A percentile compares a stretch with the other conserved stretches of the same genome.
Conservation (phyloP, 2,113 vertebrate species). For the Octodon degus region DNA sequence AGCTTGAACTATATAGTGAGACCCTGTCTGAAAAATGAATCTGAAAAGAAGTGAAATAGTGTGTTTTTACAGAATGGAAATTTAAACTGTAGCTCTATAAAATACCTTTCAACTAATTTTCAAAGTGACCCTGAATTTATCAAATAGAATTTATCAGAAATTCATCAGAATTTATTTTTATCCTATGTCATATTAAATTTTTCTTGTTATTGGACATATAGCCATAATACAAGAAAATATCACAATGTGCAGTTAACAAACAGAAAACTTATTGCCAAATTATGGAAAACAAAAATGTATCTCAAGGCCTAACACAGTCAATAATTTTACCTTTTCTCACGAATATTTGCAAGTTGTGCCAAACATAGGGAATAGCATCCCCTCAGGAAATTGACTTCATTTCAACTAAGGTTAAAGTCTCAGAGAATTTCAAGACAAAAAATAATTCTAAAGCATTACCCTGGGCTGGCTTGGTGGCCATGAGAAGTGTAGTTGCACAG, state of each 20-base stretch:
- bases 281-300: neutral
- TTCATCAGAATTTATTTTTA: neutral
- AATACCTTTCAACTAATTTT: neutral
- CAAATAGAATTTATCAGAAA: neutral
- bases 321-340: neutral
- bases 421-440: neutral
- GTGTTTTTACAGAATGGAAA: neutral
- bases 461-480: neutral
- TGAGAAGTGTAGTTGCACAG: neutral
- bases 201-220: slow-evolving; percentile 20
- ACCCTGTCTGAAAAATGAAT: neutral
- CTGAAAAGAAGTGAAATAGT: neutral
- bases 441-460: neutral
- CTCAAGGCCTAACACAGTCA: neutral
- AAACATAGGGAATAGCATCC: neutral
- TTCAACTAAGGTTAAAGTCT: neutral
- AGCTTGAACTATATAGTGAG: neutral
- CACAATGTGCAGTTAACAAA: neutral
- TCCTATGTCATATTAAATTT: neutral
- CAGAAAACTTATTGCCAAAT: neutral
- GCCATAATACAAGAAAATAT: neutral
- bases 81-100: neutral
- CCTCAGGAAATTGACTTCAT: neutral
- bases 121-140: neutral
- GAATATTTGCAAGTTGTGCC: neutral